phyloP scores from a whole-genome alignment of 2,888 invertebrate species.

The Drosophila vallismaia region DNA sequence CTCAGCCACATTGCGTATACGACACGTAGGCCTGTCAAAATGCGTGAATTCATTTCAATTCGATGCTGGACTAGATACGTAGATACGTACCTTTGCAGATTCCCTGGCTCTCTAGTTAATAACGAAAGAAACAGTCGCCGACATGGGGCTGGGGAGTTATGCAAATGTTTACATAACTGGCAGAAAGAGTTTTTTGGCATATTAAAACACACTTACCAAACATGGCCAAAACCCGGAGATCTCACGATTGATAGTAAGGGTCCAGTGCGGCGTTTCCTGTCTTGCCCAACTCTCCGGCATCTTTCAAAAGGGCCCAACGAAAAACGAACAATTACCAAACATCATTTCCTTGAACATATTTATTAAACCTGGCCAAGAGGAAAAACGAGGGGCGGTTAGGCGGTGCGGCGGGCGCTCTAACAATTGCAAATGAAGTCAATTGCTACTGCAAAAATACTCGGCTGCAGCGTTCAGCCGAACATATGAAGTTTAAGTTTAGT shows the following conservation, averaged over 20 bases:
- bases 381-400: conserved; percentile 45
- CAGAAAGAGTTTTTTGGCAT: conserved; percentile 35
- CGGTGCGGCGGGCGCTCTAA: conserved; percentile 34
- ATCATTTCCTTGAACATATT: conserved; percentile 83
- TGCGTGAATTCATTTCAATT: conserved; percentile 70
- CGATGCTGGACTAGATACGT: conserved; percentile 11
- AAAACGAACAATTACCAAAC: conserved; percentile 81
- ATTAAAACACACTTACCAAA: conserved; percentile 58
- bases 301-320: conserved; percentile 33
- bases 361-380: conserved; percentile 81
- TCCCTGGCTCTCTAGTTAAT: conserved; percentile 24
- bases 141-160: conserved; percentile 14
- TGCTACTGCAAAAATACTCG: conserved; percentile 70
- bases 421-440: conserved; percentile 73
- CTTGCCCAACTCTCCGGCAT: conserved; percentile 32
- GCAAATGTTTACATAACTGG: conserved; percentile 59
- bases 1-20: conserved; percentile 65
- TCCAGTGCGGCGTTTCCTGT: conserved; percentile 59
- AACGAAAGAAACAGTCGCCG: conserved; percentile 24
- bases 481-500: conserved; percentile 64
- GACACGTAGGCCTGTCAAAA: conserved; percentile 59
- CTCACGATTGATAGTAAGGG: conserved; percentile 76
- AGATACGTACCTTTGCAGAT: conserved; percentile 8
- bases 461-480: conserved; percentile 37
- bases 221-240: conserved; percentile 52